Evolutionary conservation across 2,797 vertebrate genomes (phyloP).

Genomic region (Typhlichthys eigenmanni): DNA sequence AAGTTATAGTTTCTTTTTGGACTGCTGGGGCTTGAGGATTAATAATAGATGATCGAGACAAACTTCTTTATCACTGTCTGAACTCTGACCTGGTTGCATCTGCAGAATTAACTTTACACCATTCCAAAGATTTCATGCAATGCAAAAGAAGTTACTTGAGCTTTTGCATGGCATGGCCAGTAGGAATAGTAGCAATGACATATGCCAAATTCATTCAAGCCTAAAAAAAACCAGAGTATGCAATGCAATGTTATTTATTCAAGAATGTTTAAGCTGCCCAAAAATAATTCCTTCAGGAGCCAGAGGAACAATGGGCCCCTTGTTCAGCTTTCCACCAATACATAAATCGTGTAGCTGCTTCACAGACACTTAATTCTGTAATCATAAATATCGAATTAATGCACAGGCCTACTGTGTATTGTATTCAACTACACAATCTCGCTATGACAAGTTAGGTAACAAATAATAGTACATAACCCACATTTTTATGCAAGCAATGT

Average conservation of each 20-base stretch:
- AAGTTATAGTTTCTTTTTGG: not conserved
- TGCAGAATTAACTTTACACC: slow-evolving; percentile 31
- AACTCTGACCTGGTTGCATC: slow-evolving; percentile 56
- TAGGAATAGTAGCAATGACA: slow-evolving; percentile 49
- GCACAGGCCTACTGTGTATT: not conserved
- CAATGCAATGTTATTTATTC: slow-evolving; percentile 56
- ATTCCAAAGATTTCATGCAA: slow-evolving; percentile 42
- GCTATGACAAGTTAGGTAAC: not conserved
- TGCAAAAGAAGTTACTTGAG: slow-evolving; percentile 52
- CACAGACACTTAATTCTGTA: slow-evolving; percentile 37
- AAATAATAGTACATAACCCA: no score
- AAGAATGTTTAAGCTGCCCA: slow-evolving; percentile 76
- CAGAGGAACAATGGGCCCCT: slow-evolving; percentile 70
- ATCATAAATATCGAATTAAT: slow-evolving; percentile 32
- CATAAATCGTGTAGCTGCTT: slow-evolving; percentile 61
- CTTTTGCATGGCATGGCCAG: slow-evolving; percentile 46
- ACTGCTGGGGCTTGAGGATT: slow-evolving; percentile 27
- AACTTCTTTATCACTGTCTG: slow-evolving; percentile 27
- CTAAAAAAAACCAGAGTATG: slow-evolving; percentile 23
- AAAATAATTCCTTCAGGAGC: slow-evolving; percentile 71
- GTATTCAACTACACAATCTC: not conserved
- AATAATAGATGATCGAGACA: slow-evolving; percentile 48
- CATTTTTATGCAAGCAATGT: not conserved
- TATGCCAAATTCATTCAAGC: slow-evolving; percentile 39
- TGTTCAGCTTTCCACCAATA: slow-evolving; percentile 66